Evolutionary conservation across 2,797 vertebrate genomes (phyloP), one percentile per base, ranked within the genome.

Genomic region (Sebastes kiyomatsui): DNA sequence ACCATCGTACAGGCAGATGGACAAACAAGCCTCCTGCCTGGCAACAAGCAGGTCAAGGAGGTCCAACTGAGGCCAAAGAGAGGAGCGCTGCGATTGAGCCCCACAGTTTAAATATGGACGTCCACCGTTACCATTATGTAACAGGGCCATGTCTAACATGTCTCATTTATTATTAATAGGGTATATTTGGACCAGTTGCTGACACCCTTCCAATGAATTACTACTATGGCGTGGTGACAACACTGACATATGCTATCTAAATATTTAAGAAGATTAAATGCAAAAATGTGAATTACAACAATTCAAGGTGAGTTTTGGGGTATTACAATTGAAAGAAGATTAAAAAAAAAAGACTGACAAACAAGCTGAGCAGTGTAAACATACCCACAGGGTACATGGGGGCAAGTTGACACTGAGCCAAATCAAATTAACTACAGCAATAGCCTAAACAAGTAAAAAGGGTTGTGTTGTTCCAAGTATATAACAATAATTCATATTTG

Each of bases 91-190:
- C 6, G 74, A 81, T 46, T 79, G 35, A 64, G 38, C 49, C 77
- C 81, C 70, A 67, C 54, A 12, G 82, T 89, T 92, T 93, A 93
- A 93, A 94, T 83, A 91, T 88, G 92, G 92, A 90, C 66, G 14
- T 38, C 73, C 61, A 82, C 76, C 67, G 69, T 68, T 61, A 56
- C 22, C 62, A 79, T 91, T 89, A 91, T 67, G 49, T 81, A 93
- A 94, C 80, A 16, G 35, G 27, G 49, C 42, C 75, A 35, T 79
- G 72, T 79, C 79, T 69, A 80, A 79, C 76, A 67, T 46, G 71
- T 85, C 88, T 55, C 38, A 82, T 89, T 84, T 85, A 87, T 80
- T 88, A 91, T 91, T 86, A 88, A 89, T 62, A 30, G 61, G 27
- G 25, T 80, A 88, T 87, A 81, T 92, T 85, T 86, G 87, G 83